Evolutionary conservation across 2,888 invertebrate genomes (phyloP), one percentile per base, ranked within the genome.

Genomic region (Dynastes hyllus): DNA sequence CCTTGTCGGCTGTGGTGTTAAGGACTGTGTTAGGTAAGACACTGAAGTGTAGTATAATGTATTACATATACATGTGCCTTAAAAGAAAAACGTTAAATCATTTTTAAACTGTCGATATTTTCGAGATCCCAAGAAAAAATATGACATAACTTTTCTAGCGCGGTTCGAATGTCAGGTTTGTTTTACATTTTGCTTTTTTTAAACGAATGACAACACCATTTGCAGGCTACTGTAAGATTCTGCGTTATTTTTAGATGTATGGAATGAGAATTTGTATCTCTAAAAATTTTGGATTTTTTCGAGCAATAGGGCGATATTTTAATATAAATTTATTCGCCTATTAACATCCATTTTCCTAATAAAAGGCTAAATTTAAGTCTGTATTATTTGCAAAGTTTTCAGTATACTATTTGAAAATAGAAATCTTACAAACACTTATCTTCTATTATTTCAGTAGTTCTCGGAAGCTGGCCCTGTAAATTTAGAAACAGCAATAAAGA

Each of bases 31-130:
- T 45, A 67, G 50, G 22, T 67, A 22, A 67, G 45, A 50, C 45
- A 45, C 16, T 50, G 45, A 27, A 67, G 67, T 67, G 45, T 67
- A 22, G 66, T 50, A 45, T 67, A 67, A 67, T 67, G 22, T 50
- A 67, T 67, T 67, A 22, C 22, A 67, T 50, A 13, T 45, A 2
- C 50, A 22, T 67, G 45, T 45, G 50, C 50, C 45, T 67, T 50
- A 67, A 6, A 45, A 50, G 45, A n/a, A 16, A 22, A 50, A 67
- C 50, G 27, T 50, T 67, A 11, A 45, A 13, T 45, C 67, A 67
- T 50, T 67, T 50, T 67, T 67, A 67, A 16, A 50, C 45, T 45
- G 67, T 67, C 45, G 67, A 67, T 67, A 67, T 67, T 67, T 67
- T 67, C 45, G 27, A 67, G 50, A 67, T 67, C 37, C 65, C 32